A percentile compares a stretch with the other conserved stretches of the same genome.
Conservation (phyloP, 2,113 vertebrate species). For the Lampris incognitus region DNA sequence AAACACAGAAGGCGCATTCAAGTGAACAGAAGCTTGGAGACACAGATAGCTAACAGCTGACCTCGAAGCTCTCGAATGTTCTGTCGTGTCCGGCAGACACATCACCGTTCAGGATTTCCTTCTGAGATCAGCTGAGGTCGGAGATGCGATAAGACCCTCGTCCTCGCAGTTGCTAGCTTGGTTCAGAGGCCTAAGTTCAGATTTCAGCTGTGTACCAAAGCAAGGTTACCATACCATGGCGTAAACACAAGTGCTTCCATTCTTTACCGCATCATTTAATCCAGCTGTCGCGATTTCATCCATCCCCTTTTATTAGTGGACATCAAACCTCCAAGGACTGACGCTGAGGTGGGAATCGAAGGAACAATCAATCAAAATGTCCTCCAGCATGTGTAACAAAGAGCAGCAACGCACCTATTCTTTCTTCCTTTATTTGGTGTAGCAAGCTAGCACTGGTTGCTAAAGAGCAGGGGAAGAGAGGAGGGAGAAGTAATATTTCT, state of each 20-base stretch:
- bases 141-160: conserved; percentile 27
- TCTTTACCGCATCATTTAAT: conserved; percentile 26
- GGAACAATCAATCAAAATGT: conserved; percentile 45
- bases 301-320: conserved; percentile 36
- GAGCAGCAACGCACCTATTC: conserved; percentile 51
- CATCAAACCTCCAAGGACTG: conserved; percentile 21
- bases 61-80: conserved; percentile 25
- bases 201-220: conserved; percentile 17
- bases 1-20: conserved; percentile 38
- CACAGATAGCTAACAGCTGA: conserved; percentile 34
- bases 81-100: conserved; percentile 25
- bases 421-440: conserved; percentile 36
- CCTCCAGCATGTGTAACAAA: conserved; percentile 56
- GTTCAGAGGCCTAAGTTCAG: conserved; percentile 7
- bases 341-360: conserved; percentile 50
- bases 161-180: conserved; percentile 9
- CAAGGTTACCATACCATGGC: conserved; percentile 13
- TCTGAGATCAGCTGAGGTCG: conserved; percentile 15
- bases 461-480: conserved; percentile 5
- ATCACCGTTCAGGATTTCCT: conserved; percentile 25
- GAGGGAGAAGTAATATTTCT: conserved; percentile 3
- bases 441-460: conserved; percentile 25
- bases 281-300: conserved; percentile 1
- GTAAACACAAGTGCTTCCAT: conserved; percentile 51
- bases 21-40: conserved; percentile 58